Percentiles rank a stretch among this genome's conserved stretches.
phyloP scores from a whole-genome alignment of 2,888 invertebrate species.

The Chouioia cunea region DNA sequence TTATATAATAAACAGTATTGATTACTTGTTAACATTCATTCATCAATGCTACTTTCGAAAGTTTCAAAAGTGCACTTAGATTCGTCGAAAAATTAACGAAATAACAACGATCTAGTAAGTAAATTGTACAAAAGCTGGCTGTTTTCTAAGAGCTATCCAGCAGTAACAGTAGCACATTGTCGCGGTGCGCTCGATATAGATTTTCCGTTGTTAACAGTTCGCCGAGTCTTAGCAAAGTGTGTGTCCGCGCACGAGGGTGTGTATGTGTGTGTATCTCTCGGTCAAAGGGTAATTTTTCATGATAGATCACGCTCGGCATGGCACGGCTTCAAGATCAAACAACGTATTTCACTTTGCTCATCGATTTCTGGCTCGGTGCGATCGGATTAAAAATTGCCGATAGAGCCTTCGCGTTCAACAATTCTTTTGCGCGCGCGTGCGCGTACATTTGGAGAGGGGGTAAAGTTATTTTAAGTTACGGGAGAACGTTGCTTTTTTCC shows the following conservation, averaged over 20 bases:
- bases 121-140: too few relatives aligned
- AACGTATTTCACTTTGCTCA: constrained; percentile 56
- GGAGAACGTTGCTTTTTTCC: background rate
- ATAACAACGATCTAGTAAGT: too few relatives aligned
- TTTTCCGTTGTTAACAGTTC: constrained; percentile 59
- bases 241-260: constrained; percentile 57
- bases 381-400: constrained; percentile 46
- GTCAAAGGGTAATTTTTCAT: constrained; percentile 69
- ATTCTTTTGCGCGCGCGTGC: background rate
- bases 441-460: background rate
- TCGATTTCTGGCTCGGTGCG: constrained; percentile 31
- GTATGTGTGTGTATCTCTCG: constrained; percentile 51
- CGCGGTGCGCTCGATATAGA: constrained; percentile 59
- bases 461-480: background rate
- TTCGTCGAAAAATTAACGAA: too few relatives aligned
- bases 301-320: constrained; percentile 64
- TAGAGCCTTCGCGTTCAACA: constrained; percentile 15
- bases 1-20: constrained; percentile 29
- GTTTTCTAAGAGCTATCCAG: too few relatives aligned
- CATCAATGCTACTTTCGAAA: too few relatives aligned
- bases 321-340: constrained; percentile 63
- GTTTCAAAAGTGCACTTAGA: too few relatives aligned
- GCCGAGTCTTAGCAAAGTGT: constrained; percentile 34
- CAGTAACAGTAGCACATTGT: too few relatives aligned
- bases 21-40: background rate